These are phyloP conservation scores for Eulimnadia texana DNA, from an alignment of 1,140 invertebrate genomes.

Conservation along the genomic window DNA sequence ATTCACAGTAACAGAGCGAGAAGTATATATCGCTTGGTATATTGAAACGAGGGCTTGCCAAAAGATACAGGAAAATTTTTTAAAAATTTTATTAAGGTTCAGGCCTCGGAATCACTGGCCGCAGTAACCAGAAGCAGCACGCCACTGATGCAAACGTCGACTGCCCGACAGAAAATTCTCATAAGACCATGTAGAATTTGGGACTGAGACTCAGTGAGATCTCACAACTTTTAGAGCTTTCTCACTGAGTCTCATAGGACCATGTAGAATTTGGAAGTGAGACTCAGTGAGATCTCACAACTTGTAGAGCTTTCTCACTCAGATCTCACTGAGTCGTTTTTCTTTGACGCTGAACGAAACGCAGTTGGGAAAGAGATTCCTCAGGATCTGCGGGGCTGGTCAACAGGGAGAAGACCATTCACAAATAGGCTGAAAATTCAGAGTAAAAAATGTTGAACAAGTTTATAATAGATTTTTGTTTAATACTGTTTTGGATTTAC, in stretches of 20 bases:
- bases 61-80: background rate
- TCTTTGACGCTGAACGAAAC: background rate
- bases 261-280: background rate
- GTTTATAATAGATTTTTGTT: background rate
- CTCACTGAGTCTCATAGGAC: background rate
- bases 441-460: background rate
- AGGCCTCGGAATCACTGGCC: background rate
- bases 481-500: background rate
- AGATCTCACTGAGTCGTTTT: too few relatives aligned
- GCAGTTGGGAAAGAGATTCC: background rate
- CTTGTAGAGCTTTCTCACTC: too few relatives aligned
- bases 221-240: background rate
- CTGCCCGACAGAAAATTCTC: too few relatives aligned
- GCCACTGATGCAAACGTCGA: background rate
- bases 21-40: too few relatives aligned
- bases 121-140: background rate
- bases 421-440: constrained; percentile 1
- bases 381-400: background rate
- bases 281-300: background rate
- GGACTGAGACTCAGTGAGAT: too few relatives aligned
- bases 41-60: too few relatives aligned
- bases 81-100: background rate
- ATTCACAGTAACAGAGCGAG: too few relatives aligned
- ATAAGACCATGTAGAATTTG: too few relatives aligned
- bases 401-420: background rate